Evolutionary conservation across 1,140 invertebrate species (phyloP).

Genomic region (Cyclina sinensis): DNA sequence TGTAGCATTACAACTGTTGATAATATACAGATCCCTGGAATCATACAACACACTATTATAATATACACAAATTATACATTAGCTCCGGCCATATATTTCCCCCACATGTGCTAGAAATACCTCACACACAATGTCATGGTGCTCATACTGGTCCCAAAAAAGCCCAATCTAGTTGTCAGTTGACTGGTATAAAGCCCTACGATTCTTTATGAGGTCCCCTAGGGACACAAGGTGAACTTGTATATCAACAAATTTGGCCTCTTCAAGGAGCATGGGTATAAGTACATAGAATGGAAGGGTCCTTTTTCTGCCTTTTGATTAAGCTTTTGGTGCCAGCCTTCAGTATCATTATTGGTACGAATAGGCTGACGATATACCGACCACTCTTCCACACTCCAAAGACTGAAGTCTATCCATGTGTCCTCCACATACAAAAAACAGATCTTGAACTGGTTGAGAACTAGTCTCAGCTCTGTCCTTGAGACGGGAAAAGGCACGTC

Average conservation of each 20-base stretch:
- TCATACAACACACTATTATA: too few relatives aligned
- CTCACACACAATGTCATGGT: not conserved
- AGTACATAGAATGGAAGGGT: slow-evolving; percentile 22
- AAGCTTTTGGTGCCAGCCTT: slow-evolving; percentile 10
- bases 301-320: not conserved
- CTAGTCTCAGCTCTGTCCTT: too few relatives aligned
- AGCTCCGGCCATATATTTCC: not conserved
- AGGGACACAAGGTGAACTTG: not conserved
- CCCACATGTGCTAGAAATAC: not conserved
- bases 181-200: not conserved
- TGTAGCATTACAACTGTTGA: too few relatives aligned
- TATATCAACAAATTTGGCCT: slow-evolving; percentile 3
- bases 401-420: not conserved
- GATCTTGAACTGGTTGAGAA: not conserved
- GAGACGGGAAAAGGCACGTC: not conserved
- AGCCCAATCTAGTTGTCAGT: not conserved
- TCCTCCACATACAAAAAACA: not conserved
- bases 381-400: slow-evolving; percentile 34
- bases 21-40: too few relatives aligned
- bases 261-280: not conserved
- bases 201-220: not conserved
- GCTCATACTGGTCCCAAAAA: not conserved
- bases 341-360: slow-evolving; percentile 58
- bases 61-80: too few relatives aligned
- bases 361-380: slow-evolving; percentile 25